Evolutionary conservation across 2,888 invertebrate genomes (phyloP), one percentile per base, ranked within the genome.

Genomic region (Diaperis boleti): DNA sequence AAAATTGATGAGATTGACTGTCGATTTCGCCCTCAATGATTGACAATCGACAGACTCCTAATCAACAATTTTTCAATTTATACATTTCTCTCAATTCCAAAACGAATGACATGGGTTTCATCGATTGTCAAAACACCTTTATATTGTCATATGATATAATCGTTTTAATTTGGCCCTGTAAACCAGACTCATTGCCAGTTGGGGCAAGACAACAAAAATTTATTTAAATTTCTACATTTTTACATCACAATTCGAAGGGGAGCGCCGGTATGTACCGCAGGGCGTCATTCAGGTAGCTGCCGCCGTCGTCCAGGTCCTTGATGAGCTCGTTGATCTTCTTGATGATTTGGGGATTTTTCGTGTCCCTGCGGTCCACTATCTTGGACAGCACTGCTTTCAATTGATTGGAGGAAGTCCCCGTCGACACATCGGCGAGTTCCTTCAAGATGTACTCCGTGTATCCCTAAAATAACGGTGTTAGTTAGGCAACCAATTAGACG

Each of bases 221-320:
- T n/a, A 39, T 52, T 39, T 52, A 45, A 26, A 49, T 49, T 49
- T 49, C 35, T 52, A 33, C 33, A 20, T 10, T 42, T 42, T 42
- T 42, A 42, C 42, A 42, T n/a, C 72, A 76, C 56, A 69, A 47
- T 11, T 66, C 66, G 68, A 81, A 85, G 29, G 76, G 74, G 13
- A 89, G 73, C 0, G 89, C 87, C 59, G 88, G 83, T 1, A 89
- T 77, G 62, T 85, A 85, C 75, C 85, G 81, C 2, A 89, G 73
- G 31, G 88, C 88, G 0, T 82, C 77, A 11, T 85, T 87, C 5
- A 89, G 77, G 18, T 82, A 82, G 26, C 88, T 87, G 14, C 84
- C 84, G 14, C 85, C 83, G 47, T 85, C 83, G 0, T 81, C 83
- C n/a, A 89, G 78, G 54, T 89, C 88, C 0, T 72, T 78, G 0